phyloP scores from a whole-genome alignment of 1,140 invertebrate species.

The Drusus annulatus region DNA sequence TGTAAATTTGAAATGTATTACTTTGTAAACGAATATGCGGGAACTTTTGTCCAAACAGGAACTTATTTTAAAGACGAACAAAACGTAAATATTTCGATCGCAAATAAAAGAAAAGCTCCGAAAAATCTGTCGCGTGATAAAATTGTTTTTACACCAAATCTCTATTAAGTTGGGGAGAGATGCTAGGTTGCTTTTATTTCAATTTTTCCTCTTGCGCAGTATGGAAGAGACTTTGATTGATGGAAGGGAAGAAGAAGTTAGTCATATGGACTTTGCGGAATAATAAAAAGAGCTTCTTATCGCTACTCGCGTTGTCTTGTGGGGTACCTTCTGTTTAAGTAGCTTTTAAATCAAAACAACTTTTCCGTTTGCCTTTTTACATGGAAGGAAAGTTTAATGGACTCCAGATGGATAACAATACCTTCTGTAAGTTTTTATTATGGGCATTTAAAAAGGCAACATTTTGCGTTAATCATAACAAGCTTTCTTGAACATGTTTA shows the following conservation, averaged over 20 bases:
- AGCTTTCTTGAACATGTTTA: too few species aligned
- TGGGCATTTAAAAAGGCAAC: background rate
- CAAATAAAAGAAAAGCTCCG: background rate
- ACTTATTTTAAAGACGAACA: background rate
- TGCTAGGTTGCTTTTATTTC: background rate
- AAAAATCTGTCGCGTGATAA: background rate
- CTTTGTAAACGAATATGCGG: constrained; percentile 1
- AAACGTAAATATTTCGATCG: background rate
- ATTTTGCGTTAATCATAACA: too few species aligned
- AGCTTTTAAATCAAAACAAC: background rate
- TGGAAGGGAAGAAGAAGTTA: background rate
- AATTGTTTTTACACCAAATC: background rate
- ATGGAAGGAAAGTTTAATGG: background rate
- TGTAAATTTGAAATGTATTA: constrained; percentile 32
- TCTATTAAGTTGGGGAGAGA: background rate
- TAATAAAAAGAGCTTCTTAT: constrained; percentile 18
- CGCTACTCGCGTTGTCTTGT: background rate
- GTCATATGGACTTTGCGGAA: background rate
- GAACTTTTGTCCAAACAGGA: background rate
- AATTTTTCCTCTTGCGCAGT: background rate
- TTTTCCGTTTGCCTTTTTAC: background rate
- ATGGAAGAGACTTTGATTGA: constrained; percentile 21
- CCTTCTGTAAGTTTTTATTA: background rate
- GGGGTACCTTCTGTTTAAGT: constrained; percentile 1
- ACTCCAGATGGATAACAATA: background rate